Evolutionary conservation across 2,797 vertebrate genomes (phyloP).

Genomic region (Alectoris magna): DNA sequence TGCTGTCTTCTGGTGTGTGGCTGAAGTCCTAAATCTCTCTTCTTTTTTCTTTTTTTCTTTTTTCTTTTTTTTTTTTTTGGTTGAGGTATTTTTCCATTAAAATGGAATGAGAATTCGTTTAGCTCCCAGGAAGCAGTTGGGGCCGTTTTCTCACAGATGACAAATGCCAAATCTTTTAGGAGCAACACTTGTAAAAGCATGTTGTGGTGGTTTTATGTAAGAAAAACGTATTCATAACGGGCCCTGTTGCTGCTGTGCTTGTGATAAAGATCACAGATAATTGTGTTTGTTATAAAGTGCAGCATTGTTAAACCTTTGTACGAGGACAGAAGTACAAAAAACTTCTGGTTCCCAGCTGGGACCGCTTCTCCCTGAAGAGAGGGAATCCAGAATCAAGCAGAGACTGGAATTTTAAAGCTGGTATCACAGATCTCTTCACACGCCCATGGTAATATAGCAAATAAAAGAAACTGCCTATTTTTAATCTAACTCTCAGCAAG

Average conservation of each 20-base stretch:
- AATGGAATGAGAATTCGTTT: neutral
- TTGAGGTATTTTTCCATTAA: neutral
- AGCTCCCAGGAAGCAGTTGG: neutral
- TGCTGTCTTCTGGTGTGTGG: neutral
- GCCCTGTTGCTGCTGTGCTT: neutral
- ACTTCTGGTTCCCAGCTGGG: neutral
- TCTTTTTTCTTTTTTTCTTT: neutral
- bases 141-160: neutral
- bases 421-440: slow-evolving; percentile 1
- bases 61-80: neutral
- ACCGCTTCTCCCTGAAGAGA: neutral
- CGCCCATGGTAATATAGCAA: neutral
- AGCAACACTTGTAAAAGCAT: neutral
- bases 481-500: slow-evolving; percentile 37
- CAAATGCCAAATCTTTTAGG: slow-evolving; percentile 3
- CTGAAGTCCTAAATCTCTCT: neutral
- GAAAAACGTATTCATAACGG: neutral
- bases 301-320: neutral
- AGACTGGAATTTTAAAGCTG: slow-evolving; percentile 33
- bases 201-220: neutral
- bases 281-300: slow-evolving; percentile 12
- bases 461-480: slow-evolving; percentile 14
- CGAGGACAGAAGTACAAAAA: slow-evolving; percentile 12
- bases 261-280: slow-evolving; percentile 22
- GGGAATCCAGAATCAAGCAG: slow-evolving; percentile 21